A percentile compares a stretch with the other conserved stretches of the same genome.
phyloP scores from a whole-genome alignment of 2,888 invertebrate genomes.

The Tigriopus californicus region DNA sequence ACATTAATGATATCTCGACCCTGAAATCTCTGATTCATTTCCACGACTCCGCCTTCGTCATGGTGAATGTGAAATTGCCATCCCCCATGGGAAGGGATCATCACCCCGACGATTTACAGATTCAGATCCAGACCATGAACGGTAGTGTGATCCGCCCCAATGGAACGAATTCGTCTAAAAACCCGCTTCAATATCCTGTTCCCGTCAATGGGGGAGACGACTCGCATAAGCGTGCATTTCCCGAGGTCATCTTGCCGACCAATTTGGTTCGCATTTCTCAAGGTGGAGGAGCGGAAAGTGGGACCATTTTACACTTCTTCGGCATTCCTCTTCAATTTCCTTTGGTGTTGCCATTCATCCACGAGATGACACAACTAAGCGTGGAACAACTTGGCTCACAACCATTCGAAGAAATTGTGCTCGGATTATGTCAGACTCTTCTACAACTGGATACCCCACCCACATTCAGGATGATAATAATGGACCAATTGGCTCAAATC shows the following conservation, averaged over 20 bases:
- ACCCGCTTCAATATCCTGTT: conserved; percentile 5
- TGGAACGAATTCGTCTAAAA: not conserved
- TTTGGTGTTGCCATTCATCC: conserved; percentile 24
- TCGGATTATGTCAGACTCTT: no score
- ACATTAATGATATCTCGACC: conserved; percentile 25
- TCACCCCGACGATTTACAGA: not conserved
- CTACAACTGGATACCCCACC: no score
- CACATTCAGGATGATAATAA: no score
- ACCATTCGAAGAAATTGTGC: no score
- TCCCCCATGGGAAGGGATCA: not conserved
- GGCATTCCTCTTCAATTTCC: conserved; percentile 28
- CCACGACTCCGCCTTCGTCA: conserved; percentile 26
- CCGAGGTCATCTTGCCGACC: conserved; percentile 25
- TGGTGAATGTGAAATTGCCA: conserved; percentile 16
- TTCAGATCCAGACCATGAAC: conserved; percentile 11
- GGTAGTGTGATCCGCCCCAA: not conserved
- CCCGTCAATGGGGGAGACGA: not conserved
- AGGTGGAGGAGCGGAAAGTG: conserved; percentile 26
- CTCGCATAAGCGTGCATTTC: conserved; percentile 15
- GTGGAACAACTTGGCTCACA: no score
- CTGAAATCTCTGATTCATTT: conserved; percentile 26
- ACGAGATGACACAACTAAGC: not conserved
- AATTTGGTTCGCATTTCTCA: conserved; percentile 25
- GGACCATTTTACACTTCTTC: conserved; percentile 25
- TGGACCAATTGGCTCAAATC: no score